A percentile compares a stretch with the other conserved stretches of the same genome.
Conservation (phyloP, 2,797 vertebrate species). For the Chaetodon trifasciatus region DNA sequence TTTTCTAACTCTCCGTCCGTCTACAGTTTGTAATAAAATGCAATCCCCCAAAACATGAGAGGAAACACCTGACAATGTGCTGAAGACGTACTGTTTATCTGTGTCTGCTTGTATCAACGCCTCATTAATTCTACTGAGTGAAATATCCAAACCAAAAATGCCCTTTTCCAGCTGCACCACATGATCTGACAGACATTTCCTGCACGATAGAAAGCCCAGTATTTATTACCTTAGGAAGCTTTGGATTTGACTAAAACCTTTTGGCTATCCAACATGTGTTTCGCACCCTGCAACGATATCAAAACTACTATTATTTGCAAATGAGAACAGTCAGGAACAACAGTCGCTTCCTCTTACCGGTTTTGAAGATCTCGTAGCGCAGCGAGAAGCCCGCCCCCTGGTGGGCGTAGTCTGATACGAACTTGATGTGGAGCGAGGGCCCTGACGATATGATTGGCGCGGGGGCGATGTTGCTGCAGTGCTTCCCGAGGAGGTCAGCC, state of each 20-base stretch:
- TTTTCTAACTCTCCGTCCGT: background rate
- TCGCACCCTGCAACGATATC: background rate
- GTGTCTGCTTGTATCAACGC: background rate
- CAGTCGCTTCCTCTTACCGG: conserved; percentile 82
- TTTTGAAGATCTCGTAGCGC: conserved; percentile 98
- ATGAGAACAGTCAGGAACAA: background rate
- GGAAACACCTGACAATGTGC: background rate
- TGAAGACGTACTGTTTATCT: background rate
- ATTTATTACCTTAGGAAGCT: too few species aligned
- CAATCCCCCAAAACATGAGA: background rate
- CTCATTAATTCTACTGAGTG: background rate
- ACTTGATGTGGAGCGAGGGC: conserved; percentile 93
- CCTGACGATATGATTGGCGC: conserved; percentile 97
- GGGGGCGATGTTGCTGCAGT: conserved; percentile 98
- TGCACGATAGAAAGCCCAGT: too few species aligned
- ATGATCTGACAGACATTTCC: too few species aligned
- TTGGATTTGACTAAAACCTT: background rate
- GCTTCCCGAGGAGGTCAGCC: conserved; percentile 93
- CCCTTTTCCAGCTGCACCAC: background rate
- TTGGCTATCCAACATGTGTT: background rate
- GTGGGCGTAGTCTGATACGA: conserved; percentile 96
- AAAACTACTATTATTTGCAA: background rate
- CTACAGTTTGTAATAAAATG: background rate
- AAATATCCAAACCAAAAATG: background rate
- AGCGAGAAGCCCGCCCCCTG: conserved; percentile 98